Percentiles rank a stretch among this genome's conserved stretches.
Evolutionary conservation across 2,797 vertebrate species (phyloP).

Genomic region (Hydrocynus forskahlii): DNA sequence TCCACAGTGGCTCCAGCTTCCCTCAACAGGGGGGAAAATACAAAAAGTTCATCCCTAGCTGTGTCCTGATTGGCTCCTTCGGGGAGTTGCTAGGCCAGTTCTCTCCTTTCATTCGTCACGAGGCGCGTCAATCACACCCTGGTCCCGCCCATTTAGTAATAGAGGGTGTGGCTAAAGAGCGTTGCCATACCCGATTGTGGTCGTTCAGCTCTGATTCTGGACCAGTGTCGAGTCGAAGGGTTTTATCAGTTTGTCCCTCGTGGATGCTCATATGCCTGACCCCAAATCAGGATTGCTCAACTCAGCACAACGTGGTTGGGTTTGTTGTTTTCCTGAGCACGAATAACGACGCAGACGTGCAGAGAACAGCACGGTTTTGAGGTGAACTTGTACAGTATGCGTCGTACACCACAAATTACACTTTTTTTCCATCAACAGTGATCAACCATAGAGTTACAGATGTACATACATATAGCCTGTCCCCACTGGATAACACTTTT

Average conservation of each 20-base stretch:
- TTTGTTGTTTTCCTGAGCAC: slow-evolving; percentile 65
- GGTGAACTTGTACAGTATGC: neutral
- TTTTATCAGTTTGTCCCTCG: neutral
- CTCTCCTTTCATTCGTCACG: slow-evolving; percentile 52
- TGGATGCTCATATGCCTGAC: slow-evolving; percentile 39
- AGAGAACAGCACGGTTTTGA: neutral
- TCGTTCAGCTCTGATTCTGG: slow-evolving; percentile 44
- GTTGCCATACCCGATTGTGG: neutral
- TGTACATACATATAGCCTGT: neutral
- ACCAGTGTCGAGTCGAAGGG: slow-evolving; percentile 37
- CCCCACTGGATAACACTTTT: neutral
- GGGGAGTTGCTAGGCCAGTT: slow-evolving; percentile 71
- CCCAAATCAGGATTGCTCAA: slow-evolving; percentile 40
- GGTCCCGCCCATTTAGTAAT: slow-evolving; percentile 41
- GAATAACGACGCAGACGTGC: slow-evolving; percentile 50
- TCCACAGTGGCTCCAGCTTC: slow-evolving; percentile 45
- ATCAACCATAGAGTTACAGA: neutral
- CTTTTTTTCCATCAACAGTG: neutral
- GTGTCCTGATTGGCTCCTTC: slow-evolving; percentile 61
- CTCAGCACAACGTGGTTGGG: slow-evolving; percentile 58
- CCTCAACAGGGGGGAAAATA: slow-evolving; percentile 27
- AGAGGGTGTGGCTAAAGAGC: slow-evolving; percentile 52
- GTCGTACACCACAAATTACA: neutral
- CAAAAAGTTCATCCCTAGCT: slow-evolving; percentile 25
- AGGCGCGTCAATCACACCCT: slow-evolving; percentile 58